Conservation (phyloP, 2,113 vertebrate genomes). For the Cochlearius cochlearius region DNA sequence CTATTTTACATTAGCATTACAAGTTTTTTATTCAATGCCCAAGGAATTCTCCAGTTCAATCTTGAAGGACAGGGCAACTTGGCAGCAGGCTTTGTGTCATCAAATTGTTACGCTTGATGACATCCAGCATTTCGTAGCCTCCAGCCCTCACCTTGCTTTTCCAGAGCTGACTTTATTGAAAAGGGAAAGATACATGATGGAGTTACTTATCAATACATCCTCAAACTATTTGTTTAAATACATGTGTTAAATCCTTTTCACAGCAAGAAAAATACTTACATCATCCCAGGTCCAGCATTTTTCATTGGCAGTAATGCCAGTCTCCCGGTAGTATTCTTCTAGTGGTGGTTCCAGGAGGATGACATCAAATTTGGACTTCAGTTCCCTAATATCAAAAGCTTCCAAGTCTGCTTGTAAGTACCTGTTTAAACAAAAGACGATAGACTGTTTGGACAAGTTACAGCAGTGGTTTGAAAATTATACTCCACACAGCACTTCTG, state of each 20-base stretch:
- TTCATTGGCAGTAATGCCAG: slow-evolving; percentile 93
- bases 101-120: neutral
- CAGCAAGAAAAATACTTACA: slow-evolving; percentile 67
- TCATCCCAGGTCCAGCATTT: slow-evolving; percentile 98
- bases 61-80: neutral
- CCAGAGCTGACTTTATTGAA: neutral
- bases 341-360: slow-evolving; percentile 94
- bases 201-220: neutral
- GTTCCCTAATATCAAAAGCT: slow-evolving; percentile 90
- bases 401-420: slow-evolving; percentile 94
- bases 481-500: neutral
- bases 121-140: neutral
- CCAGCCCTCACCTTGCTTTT: neutral
- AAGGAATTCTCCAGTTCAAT: neutral
- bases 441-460: neutral
- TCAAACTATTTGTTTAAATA: neutral
- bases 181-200: neutral
- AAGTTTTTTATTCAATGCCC: neutral
- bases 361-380: slow-evolving; percentile 95
- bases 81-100: neutral
- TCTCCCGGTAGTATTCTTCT: slow-evolving; percentile 96
- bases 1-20: neutral
- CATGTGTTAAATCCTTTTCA: neutral
- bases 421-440: slow-evolving; percentile 70
- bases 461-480: neutral